Evolutionary conservation across 1,140 invertebrate species (phyloP), one percentile per base, ranked within the genome.

Genomic region (Notospermus geniculatus): DNA sequence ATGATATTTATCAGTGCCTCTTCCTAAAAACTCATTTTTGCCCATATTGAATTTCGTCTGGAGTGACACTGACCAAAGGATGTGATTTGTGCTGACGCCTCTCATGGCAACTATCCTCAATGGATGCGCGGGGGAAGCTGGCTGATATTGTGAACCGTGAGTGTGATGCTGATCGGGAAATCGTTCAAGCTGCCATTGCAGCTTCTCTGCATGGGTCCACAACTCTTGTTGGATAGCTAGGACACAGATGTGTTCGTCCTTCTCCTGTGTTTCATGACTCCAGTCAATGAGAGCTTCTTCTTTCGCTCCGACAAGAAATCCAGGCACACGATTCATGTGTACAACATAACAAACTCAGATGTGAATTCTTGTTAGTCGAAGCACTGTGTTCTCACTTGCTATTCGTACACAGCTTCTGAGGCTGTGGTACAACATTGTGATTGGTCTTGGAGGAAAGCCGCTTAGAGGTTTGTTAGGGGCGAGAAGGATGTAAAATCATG

Each of bases 181-280:
- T 50, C n/a, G 25, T 27, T n/a, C n/a, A 23, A 50, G 46, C n/a
- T 7, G 46, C 46, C n/a, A 27, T 50, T 50, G 19, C n/a, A 27
- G 4, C 46, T 50, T 5, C 46, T 7, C 5, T 7, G n/a, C n/a
- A 5, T 50, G 5, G n/a, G 25, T 27, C 46, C 4, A 50, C 46
- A 23, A 50, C 46, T 23, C 46, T 50, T 50, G n/a, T 50, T 9
- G 46, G 46, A 7, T 5, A n/a, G n/a, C n/a, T n/a, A 50, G n/a
- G 46, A 50, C 46, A 50, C 46, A 7, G 46, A 50, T n/a, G 4
- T 50, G 25, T n/a, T 50, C 25, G n/a, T 50, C 46, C 46, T 50
- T 9, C 46, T 50, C n/a, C 25, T 23, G 5, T 50, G n/a, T n/a
- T n/a, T 5, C n/a, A 7, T n/a, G n/a, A 50, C 4, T 7, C 32